These are phyloP conservation scores for Spisula solida DNA, from an alignment of 2,888 invertebrate genomes.

Conservation along the genomic window DNA sequence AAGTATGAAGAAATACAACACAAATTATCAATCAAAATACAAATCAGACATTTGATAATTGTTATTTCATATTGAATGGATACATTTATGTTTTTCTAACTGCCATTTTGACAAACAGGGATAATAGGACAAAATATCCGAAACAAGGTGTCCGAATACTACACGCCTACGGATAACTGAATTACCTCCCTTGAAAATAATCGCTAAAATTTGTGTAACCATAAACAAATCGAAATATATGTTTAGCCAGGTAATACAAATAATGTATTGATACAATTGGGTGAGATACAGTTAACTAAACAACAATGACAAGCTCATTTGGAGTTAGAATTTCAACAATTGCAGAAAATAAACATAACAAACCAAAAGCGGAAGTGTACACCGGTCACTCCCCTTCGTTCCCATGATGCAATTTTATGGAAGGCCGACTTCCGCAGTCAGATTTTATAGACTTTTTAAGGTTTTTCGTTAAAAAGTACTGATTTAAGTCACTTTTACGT, in stretches of 20 bases:
- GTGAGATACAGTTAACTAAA: neutral
- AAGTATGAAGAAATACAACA: too few relatives aligned
- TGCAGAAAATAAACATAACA: constrained; percentile 7
- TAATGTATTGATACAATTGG: neutral
- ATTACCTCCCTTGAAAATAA: constrained; percentile 10
- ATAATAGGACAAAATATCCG: neutral
- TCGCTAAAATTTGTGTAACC: neutral
- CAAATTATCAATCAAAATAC: too few relatives aligned
- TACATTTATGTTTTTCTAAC: too few relatives aligned
- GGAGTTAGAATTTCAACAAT: neutral
- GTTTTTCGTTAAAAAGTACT: neutral
- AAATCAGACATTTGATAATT: too few relatives aligned
- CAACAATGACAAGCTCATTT: neutral
- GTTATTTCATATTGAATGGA: too few relatives aligned
- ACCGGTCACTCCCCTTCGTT: constrained; percentile 50
- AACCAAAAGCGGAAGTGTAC: constrained; percentile 46
- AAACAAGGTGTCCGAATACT: neutral
- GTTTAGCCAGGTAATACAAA: neutral
- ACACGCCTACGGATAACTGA: neutral
- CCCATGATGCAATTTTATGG: constrained; percentile 33
- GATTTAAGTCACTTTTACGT: neutral
- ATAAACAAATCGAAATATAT: neutral
- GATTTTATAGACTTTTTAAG: constrained; percentile 12
- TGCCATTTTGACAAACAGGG: neutral
- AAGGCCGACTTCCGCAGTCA: constrained; percentile 47